These are phyloP conservation scores for Phaenicophaeus curvirostris DNA, from an alignment of 2,797 vertebrate genomes.

Conservation along the genomic window DNA sequence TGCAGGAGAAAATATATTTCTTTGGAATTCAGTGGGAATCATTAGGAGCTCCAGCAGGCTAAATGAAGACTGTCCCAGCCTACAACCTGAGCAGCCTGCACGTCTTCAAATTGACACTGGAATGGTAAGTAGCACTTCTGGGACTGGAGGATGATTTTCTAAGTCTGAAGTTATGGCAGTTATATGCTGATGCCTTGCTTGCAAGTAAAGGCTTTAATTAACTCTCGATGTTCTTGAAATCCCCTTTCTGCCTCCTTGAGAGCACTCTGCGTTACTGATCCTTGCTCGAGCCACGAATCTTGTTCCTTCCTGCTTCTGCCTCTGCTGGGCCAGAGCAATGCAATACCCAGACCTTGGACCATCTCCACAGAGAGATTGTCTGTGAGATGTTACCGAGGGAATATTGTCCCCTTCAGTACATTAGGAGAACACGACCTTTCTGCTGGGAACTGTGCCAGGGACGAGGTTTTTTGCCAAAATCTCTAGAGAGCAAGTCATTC, in stretches of 20 bases:
- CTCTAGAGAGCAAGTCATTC: background rate
- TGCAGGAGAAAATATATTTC: background rate
- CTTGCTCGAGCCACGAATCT: background rate
- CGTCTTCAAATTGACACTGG: background rate
- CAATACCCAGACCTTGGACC: background rate
- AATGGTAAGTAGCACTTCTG: background rate
- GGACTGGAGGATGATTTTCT: background rate
- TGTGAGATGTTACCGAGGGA: fast-evolving
- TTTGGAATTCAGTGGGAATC: background rate
- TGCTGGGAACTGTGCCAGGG: background rate
- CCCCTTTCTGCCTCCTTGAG: background rate
- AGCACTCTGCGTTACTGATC: background rate
- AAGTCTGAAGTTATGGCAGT: background rate
- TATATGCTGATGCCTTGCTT: background rate
- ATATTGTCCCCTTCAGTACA: too few species aligned
- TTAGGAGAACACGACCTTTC: background rate
- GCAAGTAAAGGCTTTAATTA: background rate
- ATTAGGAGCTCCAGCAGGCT: background rate
- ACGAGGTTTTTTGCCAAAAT: background rate
- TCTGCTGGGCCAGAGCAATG: background rate
- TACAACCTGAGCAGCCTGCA: background rate
- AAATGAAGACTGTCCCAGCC: background rate
- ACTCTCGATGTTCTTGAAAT: background rate
- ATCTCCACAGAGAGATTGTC: background rate
- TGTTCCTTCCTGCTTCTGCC: background rate